A percentile compares a stretch with the other conserved stretches of the same genome.
Evolutionary conservation across 2,797 vertebrate species (phyloP).

Genomic region (Falco novaeseelandiae): DNA sequence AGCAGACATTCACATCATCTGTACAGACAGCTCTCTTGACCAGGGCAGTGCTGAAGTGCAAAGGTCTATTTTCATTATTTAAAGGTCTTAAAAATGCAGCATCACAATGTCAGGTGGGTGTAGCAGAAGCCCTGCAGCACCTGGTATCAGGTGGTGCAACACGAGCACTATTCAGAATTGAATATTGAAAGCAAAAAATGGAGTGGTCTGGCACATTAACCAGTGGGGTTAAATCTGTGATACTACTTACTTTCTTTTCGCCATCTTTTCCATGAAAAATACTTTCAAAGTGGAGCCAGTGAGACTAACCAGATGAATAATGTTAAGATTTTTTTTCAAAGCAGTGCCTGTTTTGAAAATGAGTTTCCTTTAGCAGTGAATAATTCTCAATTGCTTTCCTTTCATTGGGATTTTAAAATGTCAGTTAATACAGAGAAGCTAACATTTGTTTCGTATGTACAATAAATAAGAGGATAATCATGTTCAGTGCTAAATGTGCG

Average conservation of each 20-base stretch:
- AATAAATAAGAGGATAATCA: not conserved
- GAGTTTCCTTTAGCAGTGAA: not conserved
- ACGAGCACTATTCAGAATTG: not conserved
- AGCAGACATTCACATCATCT: not conserved
- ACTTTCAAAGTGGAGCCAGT: not conserved
- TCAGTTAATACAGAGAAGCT: not conserved
- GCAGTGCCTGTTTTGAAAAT: not conserved
- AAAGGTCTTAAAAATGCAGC: conserved; percentile 50
- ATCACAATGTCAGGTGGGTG: conserved; percentile 36
- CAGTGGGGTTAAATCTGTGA: too few relatives aligned
- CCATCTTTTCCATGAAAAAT: not conserved
- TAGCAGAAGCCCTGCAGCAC: conserved; percentile 54
- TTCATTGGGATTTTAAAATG: not conserved
- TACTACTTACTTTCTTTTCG: not conserved
- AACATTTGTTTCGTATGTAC: not conserved
- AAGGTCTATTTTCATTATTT: conserved; percentile 51
- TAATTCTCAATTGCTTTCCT: not conserved
- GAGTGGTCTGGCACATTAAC: not conserved
- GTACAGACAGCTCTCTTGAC: conserved; percentile 28
- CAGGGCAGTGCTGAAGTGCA: not conserved
- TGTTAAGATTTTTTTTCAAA: not conserved
- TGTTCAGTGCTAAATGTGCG: not conserved
- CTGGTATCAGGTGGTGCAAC: conserved; percentile 65
- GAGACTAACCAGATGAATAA: not conserved
- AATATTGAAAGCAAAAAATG: not conserved